Conservation (phyloP, 2,888 invertebrate species). For the Glyphotaelius pellucidus region DNA sequence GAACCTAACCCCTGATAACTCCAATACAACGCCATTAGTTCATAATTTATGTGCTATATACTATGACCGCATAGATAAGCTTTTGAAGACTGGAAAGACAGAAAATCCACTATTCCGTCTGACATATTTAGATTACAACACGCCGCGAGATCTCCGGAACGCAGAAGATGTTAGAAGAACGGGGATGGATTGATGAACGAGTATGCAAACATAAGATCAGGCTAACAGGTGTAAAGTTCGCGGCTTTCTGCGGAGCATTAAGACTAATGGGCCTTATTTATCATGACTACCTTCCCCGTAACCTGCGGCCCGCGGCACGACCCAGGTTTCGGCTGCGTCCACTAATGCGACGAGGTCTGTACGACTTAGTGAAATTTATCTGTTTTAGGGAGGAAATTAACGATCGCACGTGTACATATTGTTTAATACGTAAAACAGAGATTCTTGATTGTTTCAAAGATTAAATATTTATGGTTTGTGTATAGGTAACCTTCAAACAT, state of each 20-base stretch:
- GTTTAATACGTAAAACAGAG: not conserved
- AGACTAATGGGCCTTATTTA: not conserved
- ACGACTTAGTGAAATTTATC: not conserved
- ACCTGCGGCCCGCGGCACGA: not conserved
- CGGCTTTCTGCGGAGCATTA: slow-evolving; percentile 6
- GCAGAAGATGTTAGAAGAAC: not conserved
- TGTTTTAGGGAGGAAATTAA: slow-evolving; percentile 1
- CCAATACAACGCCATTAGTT: too few species aligned
- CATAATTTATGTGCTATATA: too few species aligned
- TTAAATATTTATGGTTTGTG: too few species aligned
- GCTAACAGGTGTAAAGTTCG: slow-evolving; percentile 19
- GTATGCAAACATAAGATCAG: not conserved
- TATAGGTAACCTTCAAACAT: too few species aligned
- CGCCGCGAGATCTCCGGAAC: not conserved
- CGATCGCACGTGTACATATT: not conserved
- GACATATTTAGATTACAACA: not conserved
- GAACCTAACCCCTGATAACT: too few species aligned
- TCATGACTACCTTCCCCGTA: not conserved
- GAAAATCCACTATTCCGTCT: not conserved
- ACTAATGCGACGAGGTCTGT: not conserved
- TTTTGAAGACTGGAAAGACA: not conserved
- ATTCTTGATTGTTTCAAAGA: too few species aligned
- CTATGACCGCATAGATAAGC: not conserved
- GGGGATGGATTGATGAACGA: not conserved
- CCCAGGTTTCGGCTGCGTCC: not conserved